Conservation (phyloP, 2,888 invertebrate genomes). For the Spodoptera picta region DNA sequence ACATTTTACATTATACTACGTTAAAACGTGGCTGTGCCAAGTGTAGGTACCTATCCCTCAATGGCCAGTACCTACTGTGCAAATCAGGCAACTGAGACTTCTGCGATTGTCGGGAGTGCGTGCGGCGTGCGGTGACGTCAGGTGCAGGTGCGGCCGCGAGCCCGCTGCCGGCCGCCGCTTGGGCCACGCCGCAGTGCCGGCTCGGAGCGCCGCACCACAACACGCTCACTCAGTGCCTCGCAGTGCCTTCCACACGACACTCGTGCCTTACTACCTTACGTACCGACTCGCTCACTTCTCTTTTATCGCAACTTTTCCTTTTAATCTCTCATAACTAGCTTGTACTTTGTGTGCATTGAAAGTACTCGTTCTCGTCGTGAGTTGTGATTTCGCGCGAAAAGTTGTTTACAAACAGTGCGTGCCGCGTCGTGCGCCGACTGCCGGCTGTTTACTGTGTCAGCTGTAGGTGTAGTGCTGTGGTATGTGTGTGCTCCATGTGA, state of each 20-base stretch:
- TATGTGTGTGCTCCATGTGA: conserved; percentile 32
- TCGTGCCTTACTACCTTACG: conserved; percentile 67
- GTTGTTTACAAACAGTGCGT: conserved; percentile 60
- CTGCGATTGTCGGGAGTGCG: conserved; percentile 28
- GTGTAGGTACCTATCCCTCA: too few species aligned
- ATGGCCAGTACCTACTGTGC: conserved; percentile 24
- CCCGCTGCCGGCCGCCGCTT: conserved; percentile 34
- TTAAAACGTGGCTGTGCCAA: too few species aligned
- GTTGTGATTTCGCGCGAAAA: conserved; percentile 42
- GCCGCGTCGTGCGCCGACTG: conserved; percentile 14
- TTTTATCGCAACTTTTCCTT: conserved; percentile 43
- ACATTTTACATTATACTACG: too few species aligned
- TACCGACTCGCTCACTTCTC: conserved; percentile 33
- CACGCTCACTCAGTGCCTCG: conserved; percentile 69
- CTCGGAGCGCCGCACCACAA: conserved; percentile 35
- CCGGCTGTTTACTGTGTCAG: conserved; percentile 29
- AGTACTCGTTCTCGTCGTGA: conserved; percentile 39
- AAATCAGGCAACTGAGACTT: conserved; percentile 64
- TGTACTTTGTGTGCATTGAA: conserved; percentile 38
- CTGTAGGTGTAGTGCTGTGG: conserved; percentile 39
- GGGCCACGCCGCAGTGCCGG: conserved; percentile 12
- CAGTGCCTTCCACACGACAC: conserved; percentile 73
- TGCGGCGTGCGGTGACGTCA: conserved; percentile 34
- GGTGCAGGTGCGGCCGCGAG: conserved; percentile 27
- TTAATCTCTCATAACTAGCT: conserved; percentile 29